Evolutionary conservation across 1,140 invertebrate species (phyloP).

Genomic region (Pseudoatta argentina): DNA sequence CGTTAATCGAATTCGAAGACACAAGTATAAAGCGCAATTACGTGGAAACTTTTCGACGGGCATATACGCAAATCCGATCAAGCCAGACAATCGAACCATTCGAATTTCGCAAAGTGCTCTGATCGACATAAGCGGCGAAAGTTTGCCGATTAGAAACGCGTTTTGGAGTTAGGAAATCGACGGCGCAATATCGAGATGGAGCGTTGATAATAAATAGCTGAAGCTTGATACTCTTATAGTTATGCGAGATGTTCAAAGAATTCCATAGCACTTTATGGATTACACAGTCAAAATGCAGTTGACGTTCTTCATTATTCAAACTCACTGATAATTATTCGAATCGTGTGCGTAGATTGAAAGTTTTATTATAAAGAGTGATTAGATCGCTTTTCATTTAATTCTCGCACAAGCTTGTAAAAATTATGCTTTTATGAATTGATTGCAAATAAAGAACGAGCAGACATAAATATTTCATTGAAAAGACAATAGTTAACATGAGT

Average conservation of each 20-base stretch:
- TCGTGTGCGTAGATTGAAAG: neutral
- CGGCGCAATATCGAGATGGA: neutral
- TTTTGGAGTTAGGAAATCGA: slow-evolving; percentile 13
- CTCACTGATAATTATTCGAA: neutral
- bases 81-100: slow-evolving; percentile 19
- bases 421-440: neutral
- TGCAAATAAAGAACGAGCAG: neutral
- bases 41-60: slow-evolving; percentile 28
- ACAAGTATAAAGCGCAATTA: slow-evolving; percentile 32
- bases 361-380: neutral
- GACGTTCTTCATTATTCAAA: slow-evolving; percentile 36
- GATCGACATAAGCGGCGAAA: slow-evolving; percentile 31
- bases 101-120: slow-evolving; percentile 8
- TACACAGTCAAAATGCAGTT: slow-evolving; percentile 28
- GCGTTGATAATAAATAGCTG: slow-evolving; percentile 40
- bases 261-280: slow-evolving; percentile 21
- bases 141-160: slow-evolving; percentile 46
- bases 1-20: slow-evolving; percentile 48
- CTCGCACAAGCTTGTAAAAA: neutral
- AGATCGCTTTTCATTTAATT: slow-evolving; percentile 8
- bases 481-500: neutral
- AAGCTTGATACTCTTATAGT: neutral
- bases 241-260: slow-evolving; percentile 14
- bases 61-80: slow-evolving; percentile 46
- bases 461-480: slow-evolving; percentile 13